phyloP scores from a whole-genome alignment of 2,888 invertebrate species.

The Luperina testacea region DNA sequence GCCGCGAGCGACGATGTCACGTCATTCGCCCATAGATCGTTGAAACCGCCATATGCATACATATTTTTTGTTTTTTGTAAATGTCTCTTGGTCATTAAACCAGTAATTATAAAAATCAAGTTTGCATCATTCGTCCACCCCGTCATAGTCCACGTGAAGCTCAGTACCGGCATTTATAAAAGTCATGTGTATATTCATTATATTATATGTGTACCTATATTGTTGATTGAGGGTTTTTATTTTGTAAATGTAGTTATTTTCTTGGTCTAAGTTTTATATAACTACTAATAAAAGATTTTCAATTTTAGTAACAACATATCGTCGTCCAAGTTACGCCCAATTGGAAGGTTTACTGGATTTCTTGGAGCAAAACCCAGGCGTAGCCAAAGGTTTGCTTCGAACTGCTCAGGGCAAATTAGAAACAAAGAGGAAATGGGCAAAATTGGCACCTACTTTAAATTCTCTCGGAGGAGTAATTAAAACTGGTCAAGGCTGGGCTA shows the following conservation, averaged over 20 bases:
- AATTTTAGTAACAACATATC: conserved; percentile 8
- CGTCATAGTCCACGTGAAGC: no score
- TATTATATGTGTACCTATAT: no score
- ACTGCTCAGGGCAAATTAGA: conserved; percentile 11
- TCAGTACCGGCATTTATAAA: no score
- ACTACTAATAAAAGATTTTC: background rate
- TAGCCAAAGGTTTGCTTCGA: conserved; percentile 4
- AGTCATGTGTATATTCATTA: no score
- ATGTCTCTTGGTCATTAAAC: no score
- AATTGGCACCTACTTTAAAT: background rate
- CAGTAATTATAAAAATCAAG: no score
- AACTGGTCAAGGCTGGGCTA: conserved; percentile 13
- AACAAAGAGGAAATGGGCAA: conserved; percentile 4
- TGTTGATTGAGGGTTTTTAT: background rate
- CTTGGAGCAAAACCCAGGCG: conserved; percentile 11
- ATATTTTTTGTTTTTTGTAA: no score
- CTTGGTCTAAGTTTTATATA: background rate
- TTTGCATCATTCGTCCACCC: no score
- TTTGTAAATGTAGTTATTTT: background rate
- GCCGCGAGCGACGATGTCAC: no score
- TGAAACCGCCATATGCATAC: no score
- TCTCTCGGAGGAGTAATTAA: conserved; percentile 12
- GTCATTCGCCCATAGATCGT: no score
- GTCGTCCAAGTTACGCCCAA: conserved; percentile 2
- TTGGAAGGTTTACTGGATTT: conserved; percentile 13